Percentiles rank a stretch among this genome's conserved stretches.
Evolutionary conservation across 2,797 vertebrate species (phyloP).

Genomic region (Eulemur albifrons): DNA sequence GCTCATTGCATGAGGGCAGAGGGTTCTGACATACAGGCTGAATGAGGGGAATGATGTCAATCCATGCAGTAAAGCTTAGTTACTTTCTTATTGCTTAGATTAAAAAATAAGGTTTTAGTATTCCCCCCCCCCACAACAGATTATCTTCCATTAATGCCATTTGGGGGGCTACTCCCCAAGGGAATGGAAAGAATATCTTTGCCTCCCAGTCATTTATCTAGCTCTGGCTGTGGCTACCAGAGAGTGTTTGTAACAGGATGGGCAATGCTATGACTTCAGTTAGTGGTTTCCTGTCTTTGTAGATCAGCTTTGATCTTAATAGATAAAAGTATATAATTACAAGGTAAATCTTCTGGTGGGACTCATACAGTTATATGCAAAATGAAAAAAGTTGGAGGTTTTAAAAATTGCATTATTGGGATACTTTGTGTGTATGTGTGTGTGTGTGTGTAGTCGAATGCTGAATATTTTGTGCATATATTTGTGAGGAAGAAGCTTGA

Average conservation of each 20-base stretch:
- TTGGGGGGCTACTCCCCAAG: background rate
- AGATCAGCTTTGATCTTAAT: background rate
- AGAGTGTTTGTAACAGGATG: background rate
- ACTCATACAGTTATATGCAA: background rate
- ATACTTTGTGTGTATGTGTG: background rate
- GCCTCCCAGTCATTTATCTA: background rate
- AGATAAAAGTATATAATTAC: background rate
- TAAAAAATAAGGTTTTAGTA: background rate
- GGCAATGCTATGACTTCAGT: background rate
- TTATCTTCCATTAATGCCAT: background rate
- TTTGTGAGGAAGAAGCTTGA: background rate
- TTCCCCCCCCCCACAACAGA: background rate
- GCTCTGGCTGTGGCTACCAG: background rate
- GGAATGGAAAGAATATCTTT: background rate
- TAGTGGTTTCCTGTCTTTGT: background rate
- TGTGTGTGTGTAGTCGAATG: background rate
- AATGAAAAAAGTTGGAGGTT: background rate
- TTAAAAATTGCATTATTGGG: background rate
- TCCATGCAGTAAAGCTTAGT: background rate
- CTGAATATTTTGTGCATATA: background rate
- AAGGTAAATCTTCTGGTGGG: background rate
- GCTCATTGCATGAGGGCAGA: background rate
- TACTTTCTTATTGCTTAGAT: background rate
- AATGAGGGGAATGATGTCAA: background rate
- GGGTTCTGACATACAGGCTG: background rate